Evolutionary conservation across 2,113 vertebrate genomes (phyloP), one percentile per base, ranked within the genome.

Genomic region (Pitta sordida): DNA sequence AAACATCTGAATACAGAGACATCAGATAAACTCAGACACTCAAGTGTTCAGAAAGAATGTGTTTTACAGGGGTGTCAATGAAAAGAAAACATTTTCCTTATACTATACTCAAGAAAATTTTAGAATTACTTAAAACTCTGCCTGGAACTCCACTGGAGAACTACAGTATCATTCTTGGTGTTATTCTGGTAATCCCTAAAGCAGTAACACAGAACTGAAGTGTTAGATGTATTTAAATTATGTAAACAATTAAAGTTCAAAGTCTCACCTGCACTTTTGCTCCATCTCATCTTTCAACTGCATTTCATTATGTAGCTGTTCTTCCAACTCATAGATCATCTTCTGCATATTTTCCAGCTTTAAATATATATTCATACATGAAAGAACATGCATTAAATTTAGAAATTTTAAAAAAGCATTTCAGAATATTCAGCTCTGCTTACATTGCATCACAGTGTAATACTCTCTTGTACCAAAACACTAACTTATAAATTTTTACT

Each of bases 231-330:
- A 95, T 36, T 95, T 88, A 77, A 68, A 94, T 79, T 71, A 64
- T 44, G 19, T 86, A 91, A 96, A 88, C 32, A 82, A 81, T n/a
- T 64, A 3, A 91, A 95, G 60, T 90, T 92, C 65, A 67, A 74
- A 96, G 63, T 78, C 93, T 96, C 73, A 99, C 99, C 99, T 99
- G 98, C 98, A 99, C 96, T 99, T 99, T 76, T 99, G 99, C 91
- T 99, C 99, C 98, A 99, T 98, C 97, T 99, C 99, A 95, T 99
- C 99, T 97, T 99, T 99, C 84, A 99, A 95, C 73, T 99, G 99
- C 98, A 99, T 99, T 98, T 99, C 99, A 96, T 98, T 98, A 96
- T 99, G 98, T 63, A 99, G 98, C 89, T 99, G 99, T 96, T 99
- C 99, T 96, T 99, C 99, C 90, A 99, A 98, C 80, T 99, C 98